Percentiles rank a stretch among this genome's conserved stretches.
Conservation (phyloP, 2,113 vertebrate species). For the Danio rerio region GRCz12tu NC_133186.1:23400001-23400500, state of each 20-base stretch:
- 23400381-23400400: not conserved
- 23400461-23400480: not conserved
- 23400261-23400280: not conserved
- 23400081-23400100: too few species aligned
- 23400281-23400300: not conserved
- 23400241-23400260: not conserved
- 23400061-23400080: too few species aligned
- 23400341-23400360: not conserved
- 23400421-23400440: conserved; percentile 1
- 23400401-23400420: conserved; percentile 5
- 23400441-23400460: not conserved
- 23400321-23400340: not conserved
- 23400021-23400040: too few species aligned
- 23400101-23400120: too few species aligned
- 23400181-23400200: conserved; percentile 24
- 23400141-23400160: conserved; percentile 23
- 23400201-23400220: not conserved
- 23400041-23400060: too few species aligned
- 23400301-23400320: conserved; percentile 9
- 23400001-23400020: too few species aligned
- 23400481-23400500: conserved; percentile 6
- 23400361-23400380: not conserved
- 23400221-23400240: not conserved
- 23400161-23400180: conserved; percentile 41
- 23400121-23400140: too few species aligned